Conservation (phyloP, 2,113 vertebrate species). For the Baryphthengus martii region DNA sequence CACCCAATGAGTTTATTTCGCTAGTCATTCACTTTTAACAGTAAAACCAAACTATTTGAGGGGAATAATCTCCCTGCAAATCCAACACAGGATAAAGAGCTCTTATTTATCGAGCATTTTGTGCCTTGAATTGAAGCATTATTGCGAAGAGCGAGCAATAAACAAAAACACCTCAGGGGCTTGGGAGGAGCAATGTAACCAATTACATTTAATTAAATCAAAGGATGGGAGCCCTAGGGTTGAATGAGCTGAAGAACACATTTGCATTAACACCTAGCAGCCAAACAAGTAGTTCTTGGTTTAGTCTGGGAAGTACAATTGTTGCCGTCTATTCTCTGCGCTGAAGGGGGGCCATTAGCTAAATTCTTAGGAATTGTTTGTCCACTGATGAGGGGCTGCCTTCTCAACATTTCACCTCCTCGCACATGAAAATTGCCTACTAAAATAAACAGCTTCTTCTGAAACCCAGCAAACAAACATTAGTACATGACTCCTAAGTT, state of each 20-base stretch:
- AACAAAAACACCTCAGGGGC: slow-evolving; percentile 87
- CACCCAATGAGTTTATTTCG: slow-evolving; percentile 79
- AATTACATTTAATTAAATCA: slow-evolving; percentile 98
- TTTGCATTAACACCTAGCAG: slow-evolving; percentile 87
- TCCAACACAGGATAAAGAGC: slow-evolving; percentile 72
- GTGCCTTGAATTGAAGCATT: slow-evolving; percentile 83
- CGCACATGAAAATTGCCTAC: slow-evolving; percentile 74
- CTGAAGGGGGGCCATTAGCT: slow-evolving; percentile 86
- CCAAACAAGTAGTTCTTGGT: slow-evolving; percentile 77
- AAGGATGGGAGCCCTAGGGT: slow-evolving; percentile 85
- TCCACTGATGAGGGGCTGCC: slow-evolving; percentile 76
- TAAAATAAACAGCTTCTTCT: slow-evolving; percentile 79
- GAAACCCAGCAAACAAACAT: slow-evolving; percentile 74
- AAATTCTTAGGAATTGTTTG: slow-evolving; percentile 83
- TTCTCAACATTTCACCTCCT: slow-evolving; percentile 76
- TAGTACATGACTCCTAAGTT: slow-evolving; percentile 47
- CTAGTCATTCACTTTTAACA: slow-evolving; percentile 81
- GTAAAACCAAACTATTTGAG: slow-evolving; percentile 79
- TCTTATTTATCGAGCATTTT: slow-evolving; percentile 80
- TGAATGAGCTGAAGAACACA: slow-evolving; percentile 83
- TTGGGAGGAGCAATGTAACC: slow-evolving; percentile 85
- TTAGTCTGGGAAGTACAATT: slow-evolving; percentile 78
- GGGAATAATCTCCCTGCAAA: slow-evolving; percentile 78
- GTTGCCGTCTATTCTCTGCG: slow-evolving; percentile 78
- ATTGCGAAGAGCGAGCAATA: slow-evolving; percentile 80